Evolutionary conservation across 1,140 invertebrate genomes (phyloP), one percentile per base, ranked within the genome.

Genomic region (Oryzaephilus surinamensis): DNA sequence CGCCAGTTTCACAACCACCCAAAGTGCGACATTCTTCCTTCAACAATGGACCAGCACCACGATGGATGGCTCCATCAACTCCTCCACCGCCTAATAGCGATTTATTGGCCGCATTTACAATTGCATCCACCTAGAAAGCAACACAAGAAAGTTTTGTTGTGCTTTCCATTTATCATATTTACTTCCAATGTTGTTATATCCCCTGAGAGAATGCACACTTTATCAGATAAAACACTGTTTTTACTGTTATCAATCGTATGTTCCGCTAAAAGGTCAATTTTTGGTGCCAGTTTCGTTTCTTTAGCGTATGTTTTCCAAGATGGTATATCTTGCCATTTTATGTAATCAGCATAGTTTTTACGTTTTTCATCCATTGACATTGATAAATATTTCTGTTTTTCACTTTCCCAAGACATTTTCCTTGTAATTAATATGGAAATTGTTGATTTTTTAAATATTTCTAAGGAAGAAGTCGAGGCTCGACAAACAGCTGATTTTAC

Each of bases 21-120:
- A 89, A 61, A 2, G 70, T 71, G 27, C 58, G 52, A 54, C 89
- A 92, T 66, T 94, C 88, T 48, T 70, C 63, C 58, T 73, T 65
- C 11, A 88, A 61, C 28, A 65, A 50, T 13, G 60, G 51, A 17
- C 85, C 85, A 36, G 86, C 86, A 10, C 76, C 80, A 51, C 70
- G 62, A 55, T 91, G 87, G 57, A 95, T 93, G 6, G 84, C 83
- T 39, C 83, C 84, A 65, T 92, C 88, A 17, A 93, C 84, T 68
- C 90, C 90, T 19, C 86, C 87, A 17, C 90, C 89, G 24, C 84
- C 87, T 12, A 74, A 57, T 17, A 96, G 64, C 8, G 60, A 61
- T 4, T 71, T 73, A 65, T 96, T 95, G 1, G 91, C 90, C 31
- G 90, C 91, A 74, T 95, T 96, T 0, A 91, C 87, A 55, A 96